These are phyloP conservation scores for Phocoena sinus DNA, from an alignment of 2,113 vertebrate species.

Conservation along the genomic window DNA sequence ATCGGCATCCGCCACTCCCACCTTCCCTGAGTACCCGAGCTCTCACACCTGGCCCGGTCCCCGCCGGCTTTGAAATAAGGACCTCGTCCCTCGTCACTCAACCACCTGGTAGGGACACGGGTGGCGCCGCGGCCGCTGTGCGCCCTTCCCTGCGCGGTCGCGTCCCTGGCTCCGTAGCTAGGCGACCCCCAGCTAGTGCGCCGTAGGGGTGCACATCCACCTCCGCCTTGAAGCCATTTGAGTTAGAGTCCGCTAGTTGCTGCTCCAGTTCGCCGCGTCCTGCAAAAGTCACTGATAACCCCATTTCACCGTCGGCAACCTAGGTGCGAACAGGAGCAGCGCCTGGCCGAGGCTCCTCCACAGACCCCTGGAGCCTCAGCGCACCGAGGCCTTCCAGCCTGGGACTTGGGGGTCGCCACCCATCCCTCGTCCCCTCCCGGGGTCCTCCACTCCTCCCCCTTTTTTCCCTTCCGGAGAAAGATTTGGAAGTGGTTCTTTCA, in stretches of 20 bases:
- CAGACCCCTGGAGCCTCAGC: not conserved
- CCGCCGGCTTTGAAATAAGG: not conserved
- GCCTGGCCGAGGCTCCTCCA: not conserved
- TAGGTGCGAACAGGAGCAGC: not conserved
- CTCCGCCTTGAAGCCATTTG: not conserved
- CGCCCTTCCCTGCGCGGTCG: too few relatives aligned
- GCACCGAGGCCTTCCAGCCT: too few relatives aligned
- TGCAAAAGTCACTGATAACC: not conserved
- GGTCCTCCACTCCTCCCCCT: not conserved
- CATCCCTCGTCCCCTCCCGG: too few relatives aligned
- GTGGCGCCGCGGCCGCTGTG: fast-evolving
- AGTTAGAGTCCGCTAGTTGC: not conserved
- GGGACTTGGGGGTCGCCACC: not conserved
- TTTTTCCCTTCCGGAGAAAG: not conserved
- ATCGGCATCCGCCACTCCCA: fast-evolving
- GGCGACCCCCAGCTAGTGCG: not conserved
- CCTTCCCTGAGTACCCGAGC: fast-evolving
- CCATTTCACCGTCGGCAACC: not conserved
- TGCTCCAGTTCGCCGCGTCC: not conserved
- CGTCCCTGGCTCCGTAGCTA: fast-evolving
- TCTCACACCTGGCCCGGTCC: fast-evolving
- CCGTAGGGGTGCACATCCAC: fast-evolving
- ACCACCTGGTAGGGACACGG: fast-evolving
- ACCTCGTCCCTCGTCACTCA: not conserved
- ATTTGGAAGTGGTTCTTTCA: not conserved